Evolutionary conservation across 2,113 vertebrate species (phyloP).

Genomic region (Oncorhynchus kisutch): DNA sequence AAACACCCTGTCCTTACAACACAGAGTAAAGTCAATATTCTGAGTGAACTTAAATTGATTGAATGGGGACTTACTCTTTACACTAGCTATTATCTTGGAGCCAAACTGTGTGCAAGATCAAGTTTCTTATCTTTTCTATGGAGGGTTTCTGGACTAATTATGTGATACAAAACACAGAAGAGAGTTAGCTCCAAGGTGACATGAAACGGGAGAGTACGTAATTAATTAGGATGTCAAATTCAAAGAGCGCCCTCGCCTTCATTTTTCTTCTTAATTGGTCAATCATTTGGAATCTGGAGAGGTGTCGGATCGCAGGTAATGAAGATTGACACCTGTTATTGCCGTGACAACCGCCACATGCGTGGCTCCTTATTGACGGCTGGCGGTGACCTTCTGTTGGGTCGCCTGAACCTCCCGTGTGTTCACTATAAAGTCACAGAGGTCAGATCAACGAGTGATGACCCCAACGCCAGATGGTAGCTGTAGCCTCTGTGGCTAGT

Average conservation of each 20-base stretch:
- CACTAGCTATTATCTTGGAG: conserved; percentile 10
- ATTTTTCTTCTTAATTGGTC: conserved; percentile 74
- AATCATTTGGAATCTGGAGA: conserved; percentile 72
- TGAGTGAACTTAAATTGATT: neutral
- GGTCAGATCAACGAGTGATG: conserved; percentile 28
- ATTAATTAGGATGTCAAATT: conserved; percentile 76
- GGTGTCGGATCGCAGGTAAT: conserved; percentile 66
- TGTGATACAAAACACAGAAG: conserved; percentile 37
- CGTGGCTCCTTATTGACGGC: conserved; percentile 41
- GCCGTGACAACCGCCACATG: conserved; percentile 41
- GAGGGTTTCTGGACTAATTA: conserved; percentile 39
- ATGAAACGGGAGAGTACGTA: conserved; percentile 56
- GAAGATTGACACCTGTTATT: conserved; percentile 74
- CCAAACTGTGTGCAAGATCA: conserved; percentile 30
- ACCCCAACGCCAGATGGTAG: too few species aligned
- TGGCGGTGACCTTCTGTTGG: conserved; percentile 46
- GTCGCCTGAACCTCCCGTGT: conserved; percentile 33
- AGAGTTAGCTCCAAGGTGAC: conserved; percentile 64
- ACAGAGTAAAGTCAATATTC: too few species aligned
- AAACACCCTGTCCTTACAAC: too few species aligned
- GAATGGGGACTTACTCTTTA: conserved; percentile 3
- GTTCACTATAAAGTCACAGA: conserved; percentile 30
- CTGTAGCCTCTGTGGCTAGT: too few species aligned
- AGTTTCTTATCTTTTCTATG: conserved; percentile 8
- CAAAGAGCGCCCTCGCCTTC: conserved; percentile 60